Base-by-base conservation (phyloP, 2,888 invertebrate genomes). In the Morpho helenor region DNA sequence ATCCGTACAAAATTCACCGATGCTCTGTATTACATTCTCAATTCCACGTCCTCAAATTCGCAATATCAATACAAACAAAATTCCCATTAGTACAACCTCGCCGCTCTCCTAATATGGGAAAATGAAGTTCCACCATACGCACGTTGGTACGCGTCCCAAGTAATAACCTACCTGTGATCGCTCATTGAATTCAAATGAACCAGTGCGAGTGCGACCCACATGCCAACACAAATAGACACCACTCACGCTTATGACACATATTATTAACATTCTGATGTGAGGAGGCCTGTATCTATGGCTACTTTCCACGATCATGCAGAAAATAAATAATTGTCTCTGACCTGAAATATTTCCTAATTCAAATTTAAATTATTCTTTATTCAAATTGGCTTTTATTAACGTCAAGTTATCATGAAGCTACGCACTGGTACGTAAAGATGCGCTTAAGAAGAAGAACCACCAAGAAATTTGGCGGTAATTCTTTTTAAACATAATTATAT, bases 101-200 rank as follows among this genome's bases (percentile, higher is more conserved):
- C 40, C 56, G 46, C 10, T 41, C n/a, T 56, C 65, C 64, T 64
- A 64, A 63, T 67, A 66, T 64, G 64, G 66, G 63, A 68, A 68
- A 68, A 71, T 69, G 64, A 65, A 66, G 68, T 66, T 67, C 57
- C 63, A 61, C 66, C 65, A 64, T 67, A 67, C 57, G 61, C 55
- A 67, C 62, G 67, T 69, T 66, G 58, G 70, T 75, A 71, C 69
- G 67, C 67, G 64, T 56, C 65, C 62, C 66, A 64, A 65, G 69
- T 70, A 67, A 66, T 67, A 69, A 68, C 68, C 67, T 66, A 69
- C 65, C 65, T 64, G 66, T 64, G 68, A 68, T 69, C 72, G 67
- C 63, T 68, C 68, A 70, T 70, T 69, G 70, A 66, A 72, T 72
- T 68, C 68, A 72, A 71, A 71, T 71, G 64, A 68, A 62, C 53